Evolutionary conservation across 2,888 invertebrate species (phyloP), one percentile per base, ranked within the genome.

Genomic region (Pterobdella sp.): DNA sequence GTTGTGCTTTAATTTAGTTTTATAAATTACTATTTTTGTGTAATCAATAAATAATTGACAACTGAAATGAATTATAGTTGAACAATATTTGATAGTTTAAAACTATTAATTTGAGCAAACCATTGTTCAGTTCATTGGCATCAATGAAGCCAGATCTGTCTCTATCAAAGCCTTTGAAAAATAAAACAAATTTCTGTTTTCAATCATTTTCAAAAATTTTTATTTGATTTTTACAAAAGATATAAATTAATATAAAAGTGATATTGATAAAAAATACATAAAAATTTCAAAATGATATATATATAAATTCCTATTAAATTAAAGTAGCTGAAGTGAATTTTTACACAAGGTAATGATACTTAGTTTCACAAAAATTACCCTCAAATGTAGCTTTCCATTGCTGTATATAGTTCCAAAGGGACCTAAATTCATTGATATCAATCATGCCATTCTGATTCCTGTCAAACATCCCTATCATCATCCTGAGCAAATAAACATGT

Each of bases 311-410:
- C n/a, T n/a, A n/a, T n/a, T n/a, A n/a, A n/a, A n/a, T n/a, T n/a
- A n/a, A n/a, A n/a, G n/a, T n/a, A n/a, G n/a, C n/a, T n/a, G n/a
- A n/a, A n/a, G n/a, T n/a, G n/a, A n/a, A n/a, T n/a, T n/a, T n/a
- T n/a, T n/a, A n/a, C n/a, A n/a, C n/a, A n/a, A n/a, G n/a, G n/a
- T n/a, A n/a, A n/a, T n/a, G n/a, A n/a, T n/a, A n/a, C n/a, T n/a
- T n/a, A n/a, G n/a, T n/a, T n/a, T 22, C 49, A 42, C 22, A 7
- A 42, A 26, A n/a, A 4, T 26, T 56, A 67, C 60, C 60, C 26
- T 84, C 83, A 79, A 84, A 84, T 71, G 82, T 81, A 10, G 77
- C 74, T 75, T 82, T 84, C 84, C 84, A 84, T 72, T 84, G 83
- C 49, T 82, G 82, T 36, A 84, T 81, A 76, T 84, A 84, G 64